These are phyloP conservation scores for Megaceryle alcyon DNA, from an alignment of 2,797 vertebrate genomes.

Conservation along the genomic window DNA sequence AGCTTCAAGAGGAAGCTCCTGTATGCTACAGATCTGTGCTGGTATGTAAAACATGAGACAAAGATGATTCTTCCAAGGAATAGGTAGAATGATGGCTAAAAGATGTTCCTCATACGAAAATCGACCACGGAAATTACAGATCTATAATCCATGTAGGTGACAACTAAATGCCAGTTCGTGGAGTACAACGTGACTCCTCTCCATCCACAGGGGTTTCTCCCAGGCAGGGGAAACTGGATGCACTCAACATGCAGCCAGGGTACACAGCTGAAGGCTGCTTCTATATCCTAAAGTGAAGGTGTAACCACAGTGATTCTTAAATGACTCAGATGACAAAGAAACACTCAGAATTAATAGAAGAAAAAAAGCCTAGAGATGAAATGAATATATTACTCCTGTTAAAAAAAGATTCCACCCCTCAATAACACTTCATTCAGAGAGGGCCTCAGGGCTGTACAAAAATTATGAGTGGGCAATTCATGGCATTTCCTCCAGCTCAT, in stretches of 20 bases:
- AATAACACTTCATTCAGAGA: not conserved
- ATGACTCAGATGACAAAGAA: not conserved
- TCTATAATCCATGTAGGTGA: not conserved
- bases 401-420: not conserved
- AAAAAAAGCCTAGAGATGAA: not conserved
- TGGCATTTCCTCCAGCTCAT: not conserved
- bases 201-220: not conserved
- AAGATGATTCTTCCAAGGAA: not conserved
- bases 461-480: not conserved
- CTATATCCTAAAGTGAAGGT: not conserved
- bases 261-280: not conserved
- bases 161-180: not conserved
- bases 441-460: not conserved
- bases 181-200: not conserved
- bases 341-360: not conserved
- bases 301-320: not conserved
- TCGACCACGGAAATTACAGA: not conserved
- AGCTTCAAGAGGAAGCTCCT: not conserved
- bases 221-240: not conserved
- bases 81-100: not conserved
- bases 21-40: not conserved
- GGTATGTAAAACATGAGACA: not conserved
- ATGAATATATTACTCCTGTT: not conserved
- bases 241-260: not conserved
- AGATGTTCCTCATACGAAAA: not conserved